phyloP scores from a whole-genome alignment of 2,113 vertebrate species.

The Grus americana region DNA sequence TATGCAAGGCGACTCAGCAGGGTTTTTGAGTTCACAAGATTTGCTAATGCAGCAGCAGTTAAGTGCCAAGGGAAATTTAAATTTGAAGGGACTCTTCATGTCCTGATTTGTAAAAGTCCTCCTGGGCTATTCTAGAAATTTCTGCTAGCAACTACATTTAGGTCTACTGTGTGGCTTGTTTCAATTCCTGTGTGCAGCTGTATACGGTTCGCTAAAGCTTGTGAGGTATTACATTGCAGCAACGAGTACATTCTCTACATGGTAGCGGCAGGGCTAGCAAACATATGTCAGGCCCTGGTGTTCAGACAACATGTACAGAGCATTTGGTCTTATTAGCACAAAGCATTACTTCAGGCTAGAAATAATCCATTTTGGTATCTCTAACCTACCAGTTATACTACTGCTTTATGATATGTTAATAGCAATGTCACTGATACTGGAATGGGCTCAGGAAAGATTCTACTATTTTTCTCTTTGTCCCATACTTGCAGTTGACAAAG shows the following conservation, averaged over 20 bases:
- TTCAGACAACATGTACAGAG: not conserved
- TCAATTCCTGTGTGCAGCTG: not conserved
- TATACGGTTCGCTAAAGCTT: not conserved
- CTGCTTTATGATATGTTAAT: not conserved
- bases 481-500: not conserved
- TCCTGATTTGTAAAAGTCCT: constrained; percentile 47
- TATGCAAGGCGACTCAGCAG: not conserved
- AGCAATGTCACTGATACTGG: not conserved
- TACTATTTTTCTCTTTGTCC: not conserved
- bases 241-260: constrained; percentile 1
- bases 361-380: not conserved
- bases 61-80: constrained; percentile 49
- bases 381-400: not conserved
- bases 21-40: constrained; percentile 37
- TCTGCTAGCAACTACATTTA: constrained; percentile 30
- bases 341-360: constrained; percentile 26
- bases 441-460: not conserved
- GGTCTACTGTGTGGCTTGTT: not conserved
- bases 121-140: constrained; percentile 32
- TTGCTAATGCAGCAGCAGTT: constrained; percentile 33
- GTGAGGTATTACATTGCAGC: not conserved
- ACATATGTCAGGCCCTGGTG: constrained; percentile 14
- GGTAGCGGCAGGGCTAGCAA: not conserved
- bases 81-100: constrained; percentile 39
- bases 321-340: constrained; percentile 26